A percentile compares a stretch with the other conserved stretches of the same genome.
Evolutionary conservation across 2,888 invertebrate genomes (phyloP).

Genomic region (Orthosia gothica): DNA sequence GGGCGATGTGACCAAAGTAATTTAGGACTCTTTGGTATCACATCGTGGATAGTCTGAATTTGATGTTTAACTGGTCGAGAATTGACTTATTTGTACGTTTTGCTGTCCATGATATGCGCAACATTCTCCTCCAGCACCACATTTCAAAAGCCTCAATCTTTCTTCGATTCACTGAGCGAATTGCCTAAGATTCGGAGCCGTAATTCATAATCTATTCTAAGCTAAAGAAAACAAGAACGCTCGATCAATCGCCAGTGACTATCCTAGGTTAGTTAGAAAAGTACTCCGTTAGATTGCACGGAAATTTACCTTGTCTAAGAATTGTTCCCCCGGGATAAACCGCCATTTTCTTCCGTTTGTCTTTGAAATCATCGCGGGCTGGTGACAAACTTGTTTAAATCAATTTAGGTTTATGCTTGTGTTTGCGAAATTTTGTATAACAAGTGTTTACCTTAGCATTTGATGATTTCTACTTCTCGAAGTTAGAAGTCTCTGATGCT

Average conservation of each 20-base stretch:
- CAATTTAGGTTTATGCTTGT: slow-evolving; percentile 29
- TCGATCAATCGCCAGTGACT: not conserved
- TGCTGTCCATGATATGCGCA: no score
- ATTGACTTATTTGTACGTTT: no score
- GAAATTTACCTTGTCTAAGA: slow-evolving; percentile 5
- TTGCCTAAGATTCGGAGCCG: no score
- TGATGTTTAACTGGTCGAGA: no score
- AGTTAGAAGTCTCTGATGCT: not conserved
- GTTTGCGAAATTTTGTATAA: slow-evolving; percentile 18
- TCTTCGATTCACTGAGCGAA: no score
- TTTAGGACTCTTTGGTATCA: no score
- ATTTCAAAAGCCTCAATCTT: no score
- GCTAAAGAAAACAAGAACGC: slow-evolving; percentile 13
- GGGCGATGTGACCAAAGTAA: no score
- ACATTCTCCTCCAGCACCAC: no score
- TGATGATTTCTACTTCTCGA: slow-evolving; percentile 1
- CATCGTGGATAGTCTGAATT: no score
- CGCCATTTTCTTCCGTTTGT: slow-evolving; percentile 25
- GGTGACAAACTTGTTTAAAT: slow-evolving; percentile 29
- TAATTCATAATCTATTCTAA: slow-evolving; percentile 8
- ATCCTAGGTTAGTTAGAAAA: slow-evolving; percentile 28
- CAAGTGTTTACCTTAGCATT: slow-evolving; percentile 11
- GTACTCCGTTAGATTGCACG: slow-evolving; percentile 22
- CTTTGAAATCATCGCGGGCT: slow-evolving; percentile 31
- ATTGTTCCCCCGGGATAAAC: slow-evolving; percentile 27